A percentile compares a stretch with the other conserved stretches of the same genome.
These are phyloP conservation scores for Chaetops frenatus DNA, from an alignment of 2,113 vertebrate species.

Conservation along the genomic window DNA sequence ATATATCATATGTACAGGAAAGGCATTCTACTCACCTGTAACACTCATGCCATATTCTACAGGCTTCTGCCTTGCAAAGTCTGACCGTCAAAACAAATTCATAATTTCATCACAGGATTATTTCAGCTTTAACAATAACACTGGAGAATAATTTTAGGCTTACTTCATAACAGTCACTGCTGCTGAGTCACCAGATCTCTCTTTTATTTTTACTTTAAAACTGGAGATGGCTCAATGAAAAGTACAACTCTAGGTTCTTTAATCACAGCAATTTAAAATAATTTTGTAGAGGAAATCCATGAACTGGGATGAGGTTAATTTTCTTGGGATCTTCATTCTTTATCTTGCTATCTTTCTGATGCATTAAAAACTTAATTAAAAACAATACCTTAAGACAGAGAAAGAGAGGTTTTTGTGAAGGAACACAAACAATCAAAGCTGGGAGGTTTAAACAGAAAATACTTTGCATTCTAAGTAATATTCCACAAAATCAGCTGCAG, in stretches of 20 bases:
- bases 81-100: neutral
- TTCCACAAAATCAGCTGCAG: neutral
- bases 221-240: neutral
- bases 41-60: fast-evolving
- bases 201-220: neutral
- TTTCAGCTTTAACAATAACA: neutral
- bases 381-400: neutral
- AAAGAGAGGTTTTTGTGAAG: neutral
- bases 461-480: neutral
- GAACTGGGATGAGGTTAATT: neutral
- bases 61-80: neutral
- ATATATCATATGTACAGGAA: fast-evolving
- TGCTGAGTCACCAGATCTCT: neutral
- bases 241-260: neutral
- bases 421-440: neutral
- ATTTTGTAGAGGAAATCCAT: neutral
- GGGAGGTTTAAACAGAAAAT: neutral
- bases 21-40: neutral
- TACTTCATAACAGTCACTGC: neutral
- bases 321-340: neutral
- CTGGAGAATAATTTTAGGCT: neutral
- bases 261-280: neutral
- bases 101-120: neutral
- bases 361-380: neutral
- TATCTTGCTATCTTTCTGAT: neutral